Evolutionary conservation across 2,113 vertebrate species (phyloP), one percentile per base, ranked within the genome.

Genomic region (Brienomyrus brachyistius): DNA sequence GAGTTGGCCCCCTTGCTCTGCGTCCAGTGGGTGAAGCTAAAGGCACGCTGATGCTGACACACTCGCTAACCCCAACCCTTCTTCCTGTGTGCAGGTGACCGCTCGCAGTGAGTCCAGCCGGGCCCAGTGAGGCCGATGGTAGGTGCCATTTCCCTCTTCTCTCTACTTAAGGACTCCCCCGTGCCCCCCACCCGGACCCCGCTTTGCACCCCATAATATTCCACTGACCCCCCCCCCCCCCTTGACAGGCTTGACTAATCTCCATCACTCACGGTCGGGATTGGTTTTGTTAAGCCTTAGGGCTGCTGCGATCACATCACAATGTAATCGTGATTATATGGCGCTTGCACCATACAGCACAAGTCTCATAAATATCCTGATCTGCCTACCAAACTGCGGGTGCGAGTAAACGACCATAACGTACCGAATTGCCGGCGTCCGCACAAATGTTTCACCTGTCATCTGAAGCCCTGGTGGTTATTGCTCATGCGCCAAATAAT

Each of bases 111-210:
- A 92, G 45, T 92, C 82, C 92, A 90, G 66, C 88, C 43, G 52
- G 51, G 40, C 90, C 91, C 90, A 92, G 90, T 82, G 88, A 92
- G 92, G 90, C 93, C 91, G 91, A 95, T 96, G 95, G 94, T 95
- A 94, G 91, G 95, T 95, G 91, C 86, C 84, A 93, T 90, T 70
- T 86, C 47, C 6, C 62, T 31, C 45, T 48, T 23, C 45, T 84
- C 45, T 21, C 4, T 48, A 21, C 40, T 83, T 83, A 77, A 8
- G 40, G 45, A 56, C 59, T 70, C 45, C 45, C 17, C 43, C 11
- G 4, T 35, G 45, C 7, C 10, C 31, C 17, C 13, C 50, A 35
- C 51, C 43, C 23, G 43, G 8, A 77, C 74, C 74, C 15, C 4
- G 70, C 11, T 15, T 77, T 77, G 27, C 31, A 77, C 70, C 31